phyloP scores from a whole-genome alignment of 2,888 invertebrate genomes.

The Phaonia tiefii region DNA sequence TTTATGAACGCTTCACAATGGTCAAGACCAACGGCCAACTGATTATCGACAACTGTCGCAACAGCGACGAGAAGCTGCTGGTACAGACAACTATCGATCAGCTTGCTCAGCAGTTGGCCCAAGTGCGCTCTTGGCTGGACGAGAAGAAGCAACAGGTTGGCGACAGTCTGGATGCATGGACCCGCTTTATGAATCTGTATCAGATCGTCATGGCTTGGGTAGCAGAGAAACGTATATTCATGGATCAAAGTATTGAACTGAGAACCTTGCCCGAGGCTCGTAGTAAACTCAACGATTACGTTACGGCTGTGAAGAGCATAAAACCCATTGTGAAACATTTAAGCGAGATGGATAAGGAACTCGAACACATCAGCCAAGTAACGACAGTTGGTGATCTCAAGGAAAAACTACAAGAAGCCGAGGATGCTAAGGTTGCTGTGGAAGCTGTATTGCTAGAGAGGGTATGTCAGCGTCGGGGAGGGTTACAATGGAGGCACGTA shows the following conservation, averaged over 20 bases:
- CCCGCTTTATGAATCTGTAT: constrained; percentile 90
- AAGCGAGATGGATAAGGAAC: constrained; percentile 94
- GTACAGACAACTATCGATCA: constrained; percentile 89
- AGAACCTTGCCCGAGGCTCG: constrained; percentile 90
- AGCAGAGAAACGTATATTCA: constrained; percentile 89
- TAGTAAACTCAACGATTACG: constrained; percentile 92
- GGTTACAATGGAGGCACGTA: too few species aligned
- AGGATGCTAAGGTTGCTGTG: constrained; percentile 91
- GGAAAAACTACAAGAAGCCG: constrained; percentile 91
- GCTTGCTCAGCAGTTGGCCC: constrained; percentile 89
- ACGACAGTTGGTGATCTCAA: constrained; percentile 93
- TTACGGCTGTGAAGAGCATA: constrained; percentile 93
- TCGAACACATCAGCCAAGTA: constrained; percentile 91
- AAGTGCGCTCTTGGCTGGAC: constrained; percentile 89
- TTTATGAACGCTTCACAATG: constrained; percentile 89
- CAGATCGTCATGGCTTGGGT: constrained; percentile 92
- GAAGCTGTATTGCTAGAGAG: constrained; percentile 92
- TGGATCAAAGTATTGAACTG: constrained; percentile 89
- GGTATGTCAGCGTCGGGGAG: constrained; percentile 80
- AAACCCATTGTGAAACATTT: constrained; percentile 93
- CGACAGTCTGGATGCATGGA: constrained; percentile 93
- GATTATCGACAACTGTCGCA: constrained; percentile 90
- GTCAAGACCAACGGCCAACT: constrained; percentile 89
- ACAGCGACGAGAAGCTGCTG: constrained; percentile 88
- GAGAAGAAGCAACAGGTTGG: constrained; percentile 91